phyloP scores from a whole-genome alignment of 1,140 invertebrate species.

The Kradibia gibbosae region DNA sequence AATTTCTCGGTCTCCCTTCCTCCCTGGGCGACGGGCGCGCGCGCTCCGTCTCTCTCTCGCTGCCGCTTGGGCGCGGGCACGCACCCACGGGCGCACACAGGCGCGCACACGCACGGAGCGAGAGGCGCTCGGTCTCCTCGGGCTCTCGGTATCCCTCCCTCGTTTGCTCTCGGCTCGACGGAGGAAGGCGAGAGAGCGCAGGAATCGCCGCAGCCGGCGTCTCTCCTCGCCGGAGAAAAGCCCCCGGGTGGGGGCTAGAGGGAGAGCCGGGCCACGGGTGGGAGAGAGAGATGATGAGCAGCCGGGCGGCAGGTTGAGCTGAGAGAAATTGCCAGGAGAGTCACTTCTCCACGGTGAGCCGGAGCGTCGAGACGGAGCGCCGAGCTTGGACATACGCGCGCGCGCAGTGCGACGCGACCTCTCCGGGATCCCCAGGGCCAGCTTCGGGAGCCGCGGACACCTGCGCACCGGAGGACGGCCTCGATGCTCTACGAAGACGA shows the following conservation, averaged over 20 bases:
- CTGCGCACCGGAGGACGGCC: not conserved
- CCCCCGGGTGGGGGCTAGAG: not conserved
- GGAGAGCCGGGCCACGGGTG: slow-evolving; percentile 23
- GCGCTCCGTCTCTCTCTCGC: too few relatives aligned
- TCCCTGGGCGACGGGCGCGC: too few relatives aligned
- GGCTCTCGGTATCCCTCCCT: not conserved
- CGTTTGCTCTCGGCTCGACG: not conserved
- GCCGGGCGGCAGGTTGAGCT: slow-evolving; percentile 27
- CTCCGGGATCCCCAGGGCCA: not conserved
- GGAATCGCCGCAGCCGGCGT: slow-evolving; percentile 35
- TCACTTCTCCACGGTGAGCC: slow-evolving; percentile 46
- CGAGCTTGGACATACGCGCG: not conserved
- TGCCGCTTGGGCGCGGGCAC: too few relatives aligned
- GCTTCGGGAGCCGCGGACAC: not conserved
- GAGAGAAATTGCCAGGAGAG: slow-evolving; percentile 31
- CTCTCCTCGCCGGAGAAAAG: slow-evolving; percentile 6
- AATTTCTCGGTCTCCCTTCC: not conserved
- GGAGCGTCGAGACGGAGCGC: slow-evolving; percentile 33
- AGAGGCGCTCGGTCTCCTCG: not conserved
- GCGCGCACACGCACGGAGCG: slow-evolving; percentile 32
- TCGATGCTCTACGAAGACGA: too few relatives aligned
- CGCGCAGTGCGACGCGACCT: not conserved
- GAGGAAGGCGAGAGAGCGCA: slow-evolving; percentile 13
- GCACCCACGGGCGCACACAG: not conserved
- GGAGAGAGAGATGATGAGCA: slow-evolving; percentile 29